Base-by-base conservation (phyloP, 1,140 invertebrate species). In the Sesamia nonagrioides region DNA sequence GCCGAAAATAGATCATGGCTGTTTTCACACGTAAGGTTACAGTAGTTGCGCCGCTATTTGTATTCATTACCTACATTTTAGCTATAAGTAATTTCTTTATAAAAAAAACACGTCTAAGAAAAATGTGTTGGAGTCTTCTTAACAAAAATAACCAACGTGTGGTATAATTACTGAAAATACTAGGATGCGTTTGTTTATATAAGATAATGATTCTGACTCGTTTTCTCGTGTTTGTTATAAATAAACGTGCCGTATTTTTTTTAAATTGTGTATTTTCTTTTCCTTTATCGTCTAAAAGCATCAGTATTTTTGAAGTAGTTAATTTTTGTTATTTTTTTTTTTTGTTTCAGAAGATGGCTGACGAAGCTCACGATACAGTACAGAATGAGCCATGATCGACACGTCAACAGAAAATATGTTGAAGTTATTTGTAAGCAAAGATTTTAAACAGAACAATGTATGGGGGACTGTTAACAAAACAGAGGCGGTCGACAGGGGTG, bases 281-380 rank as follows among this genome's bases (percentile, higher is more conserved):
- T n/a, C 66, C 17, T n/a, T 50, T 35, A 35, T 35, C 48, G 45
- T 45, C 45, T 17, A 37, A 37, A 37, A 37, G 7, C 37, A n/a
- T 11, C 42, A 50, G 9, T 7, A 17, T 2, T 48, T 48, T 60
- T 18, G 15, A 40, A 15, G 6, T 15, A 45, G 11, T 13, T 42
- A 45, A 42, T 33, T n/a, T 21, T 52, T 66, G n/a, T 48, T 17
- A n/a, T n/a, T n/a, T 13, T 48, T 45, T 37, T 8, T 18, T 74
- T 75, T 84, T 83, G 77, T 86, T 86, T 15, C 85, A 86, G 85
- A 80, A 86, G 80, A 89, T 89, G 86, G 85, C 76, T 21, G 73
- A 86, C 66, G 40, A 50, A 35, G 33, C 40, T 48, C 18, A 18
- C 42, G 27, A 50, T 35, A 21, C 15, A 42, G 42, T 50, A 35